These are phyloP conservation scores for Regulus satrapa DNA, from an alignment of 2,113 vertebrate genomes.

Conservation along the genomic window DNA sequence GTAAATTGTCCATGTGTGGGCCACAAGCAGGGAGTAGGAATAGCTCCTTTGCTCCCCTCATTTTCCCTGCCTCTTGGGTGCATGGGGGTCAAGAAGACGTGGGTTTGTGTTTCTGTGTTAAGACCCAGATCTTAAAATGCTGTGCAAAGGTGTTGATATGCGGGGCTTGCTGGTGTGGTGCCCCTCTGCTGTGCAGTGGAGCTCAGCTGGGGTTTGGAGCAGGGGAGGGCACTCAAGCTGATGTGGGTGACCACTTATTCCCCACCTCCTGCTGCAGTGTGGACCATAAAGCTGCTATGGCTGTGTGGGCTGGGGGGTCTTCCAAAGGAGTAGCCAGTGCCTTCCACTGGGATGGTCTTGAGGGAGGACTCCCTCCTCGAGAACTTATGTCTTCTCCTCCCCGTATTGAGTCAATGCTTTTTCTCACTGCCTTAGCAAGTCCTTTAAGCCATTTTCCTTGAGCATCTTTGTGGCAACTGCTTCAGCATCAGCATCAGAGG, in stretches of 20 bases:
- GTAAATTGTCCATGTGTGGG: not conserved
- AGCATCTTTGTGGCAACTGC: not conserved
- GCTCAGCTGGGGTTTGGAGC: not conserved
- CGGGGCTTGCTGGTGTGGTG: not conserved
- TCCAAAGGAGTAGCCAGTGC: not conserved
- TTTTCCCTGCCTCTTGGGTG: not conserved
- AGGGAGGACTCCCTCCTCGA: not conserved
- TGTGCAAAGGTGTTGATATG: not conserved
- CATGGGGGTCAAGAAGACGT: fast-evolving
- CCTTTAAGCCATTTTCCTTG: not conserved
- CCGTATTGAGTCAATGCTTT: not conserved
- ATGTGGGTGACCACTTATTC: fast-evolving
- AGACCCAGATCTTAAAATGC: not conserved
- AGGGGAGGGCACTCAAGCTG: not conserved
- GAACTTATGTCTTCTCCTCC: not conserved
- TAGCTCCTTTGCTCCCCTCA: fast-evolving
- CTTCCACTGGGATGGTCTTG: not conserved
- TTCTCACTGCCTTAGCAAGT: not conserved
- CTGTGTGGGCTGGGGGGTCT: not conserved
- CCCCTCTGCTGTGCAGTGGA: not conserved
- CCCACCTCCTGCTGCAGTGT: not conserved
- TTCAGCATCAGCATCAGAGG: not conserved
- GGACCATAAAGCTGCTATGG: not conserved
- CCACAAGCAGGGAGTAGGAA: fast-evolving
- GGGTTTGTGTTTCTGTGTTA: not conserved